Percentiles rank a stretch among this genome's conserved stretches.
phyloP scores from a whole-genome alignment of 2,113 vertebrate species.

The Steatornis caripensis region DNA sequence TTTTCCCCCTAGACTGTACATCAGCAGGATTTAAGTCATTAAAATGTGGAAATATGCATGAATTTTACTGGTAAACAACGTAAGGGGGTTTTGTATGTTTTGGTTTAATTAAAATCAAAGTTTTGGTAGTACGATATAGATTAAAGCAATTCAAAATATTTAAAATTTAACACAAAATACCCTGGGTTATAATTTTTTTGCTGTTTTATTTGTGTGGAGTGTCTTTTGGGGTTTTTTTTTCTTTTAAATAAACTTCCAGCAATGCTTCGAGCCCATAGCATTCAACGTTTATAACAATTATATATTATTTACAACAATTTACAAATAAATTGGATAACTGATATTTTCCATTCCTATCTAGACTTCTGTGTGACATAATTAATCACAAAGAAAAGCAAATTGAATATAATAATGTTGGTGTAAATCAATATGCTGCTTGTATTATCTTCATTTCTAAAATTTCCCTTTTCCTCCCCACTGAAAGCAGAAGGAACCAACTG shows the following conservation, averaged over 20 bases:
- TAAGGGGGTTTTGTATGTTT: neutral
- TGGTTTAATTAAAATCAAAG: neutral
- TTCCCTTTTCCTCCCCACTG: neutral
- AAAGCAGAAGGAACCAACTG: neutral
- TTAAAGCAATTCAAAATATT: neutral
- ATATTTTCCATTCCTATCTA: neutral
- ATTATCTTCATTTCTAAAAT: neutral
- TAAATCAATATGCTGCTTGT: neutral
- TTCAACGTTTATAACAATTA: neutral
- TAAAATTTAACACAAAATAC: neutral
- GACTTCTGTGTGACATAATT: neutral
- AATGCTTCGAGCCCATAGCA: neutral
- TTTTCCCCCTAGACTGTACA: neutral
- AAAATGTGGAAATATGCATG: neutral
- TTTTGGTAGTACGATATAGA: neutral
- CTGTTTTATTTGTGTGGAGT: neutral
- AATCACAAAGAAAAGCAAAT: neutral
- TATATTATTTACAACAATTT: too few relatives aligned
- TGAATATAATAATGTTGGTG: neutral
- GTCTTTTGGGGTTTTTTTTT: neutral
- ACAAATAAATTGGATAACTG: conserved; percentile 1
- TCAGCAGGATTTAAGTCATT: neutral
- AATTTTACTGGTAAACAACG: neutral
- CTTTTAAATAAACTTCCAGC: neutral
- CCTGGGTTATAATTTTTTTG: neutral